Percentiles rank a stretch among this genome's conserved stretches.
Evolutionary conservation across 2,797 vertebrate species (phyloP).

Genomic region (Phataginus tricuspis): DNA sequence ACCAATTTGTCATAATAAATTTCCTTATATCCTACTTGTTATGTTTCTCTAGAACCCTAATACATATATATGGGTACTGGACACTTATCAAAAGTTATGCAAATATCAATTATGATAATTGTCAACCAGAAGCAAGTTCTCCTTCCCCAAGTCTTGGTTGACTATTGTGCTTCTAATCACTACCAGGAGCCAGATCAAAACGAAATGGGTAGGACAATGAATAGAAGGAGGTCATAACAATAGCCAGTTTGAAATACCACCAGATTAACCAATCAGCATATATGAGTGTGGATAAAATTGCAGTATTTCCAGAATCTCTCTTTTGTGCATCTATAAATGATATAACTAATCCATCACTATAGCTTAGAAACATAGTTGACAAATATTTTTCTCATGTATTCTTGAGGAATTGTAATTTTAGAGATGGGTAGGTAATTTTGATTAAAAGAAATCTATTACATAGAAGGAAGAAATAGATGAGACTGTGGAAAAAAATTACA

Average conservation of each 20-base stretch:
- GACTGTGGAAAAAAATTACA: neutral
- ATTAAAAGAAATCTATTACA: constrained; percentile 34
- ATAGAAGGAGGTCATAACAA: neutral
- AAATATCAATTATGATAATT: neutral
- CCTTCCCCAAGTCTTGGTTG: neutral
- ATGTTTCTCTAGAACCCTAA: neutral
- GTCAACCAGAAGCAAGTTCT: neutral
- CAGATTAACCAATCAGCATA: neutral
- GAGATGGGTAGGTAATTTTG: neutral
- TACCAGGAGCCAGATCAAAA: neutral
- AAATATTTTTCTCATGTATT: neutral
- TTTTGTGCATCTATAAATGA: neutral
- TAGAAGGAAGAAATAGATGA: constrained; percentile 16
- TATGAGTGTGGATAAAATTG: neutral
- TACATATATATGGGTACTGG: neutral
- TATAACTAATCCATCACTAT: neutral
- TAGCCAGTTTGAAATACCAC: neutral
- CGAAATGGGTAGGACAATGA: neutral
- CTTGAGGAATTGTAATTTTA: neutral
- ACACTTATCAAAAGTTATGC: neutral
- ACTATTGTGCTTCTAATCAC: neutral
- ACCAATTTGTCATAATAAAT: neutral
- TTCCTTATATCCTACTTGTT: neutral
- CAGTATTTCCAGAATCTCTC: no score
- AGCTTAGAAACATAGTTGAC: neutral